phyloP scores from a whole-genome alignment of 1,140 invertebrate species.

The Nephotettix cincticeps region DNA sequence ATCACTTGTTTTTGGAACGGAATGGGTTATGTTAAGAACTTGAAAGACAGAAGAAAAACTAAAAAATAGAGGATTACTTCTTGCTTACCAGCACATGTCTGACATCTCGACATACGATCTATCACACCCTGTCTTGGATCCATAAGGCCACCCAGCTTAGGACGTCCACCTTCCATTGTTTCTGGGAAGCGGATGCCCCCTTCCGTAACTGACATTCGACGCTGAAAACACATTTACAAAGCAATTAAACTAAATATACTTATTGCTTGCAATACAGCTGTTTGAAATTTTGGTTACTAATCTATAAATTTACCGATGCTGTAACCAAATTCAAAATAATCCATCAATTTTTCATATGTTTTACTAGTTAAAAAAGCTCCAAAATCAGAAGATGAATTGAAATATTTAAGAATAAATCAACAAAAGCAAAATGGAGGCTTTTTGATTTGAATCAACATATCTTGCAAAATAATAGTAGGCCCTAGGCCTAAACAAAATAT shows the following conservation, averaged over 20 bases:
- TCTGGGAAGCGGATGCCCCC: slow-evolving; percentile 96
- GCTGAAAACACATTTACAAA: slow-evolving; percentile 58
- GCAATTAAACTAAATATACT: not conserved
- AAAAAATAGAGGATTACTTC: too few relatives aligned
- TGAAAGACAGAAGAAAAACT: too few relatives aligned
- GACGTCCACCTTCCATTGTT: slow-evolving; percentile 96
- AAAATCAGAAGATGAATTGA: not conserved
- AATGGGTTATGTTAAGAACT: too few relatives aligned
- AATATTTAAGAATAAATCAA: not conserved
- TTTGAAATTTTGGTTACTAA: not conserved
- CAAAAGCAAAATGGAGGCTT: too few relatives aligned
- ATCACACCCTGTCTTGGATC: slow-evolving; percentile 98
- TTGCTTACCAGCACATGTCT: slow-evolving; percentile 86
- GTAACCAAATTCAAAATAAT: not conserved
- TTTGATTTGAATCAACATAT: too few relatives aligned
- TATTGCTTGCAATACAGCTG: too few relatives aligned
- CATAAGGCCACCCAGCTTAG: slow-evolving; percentile 97
- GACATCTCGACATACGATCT: slow-evolving; percentile 89
- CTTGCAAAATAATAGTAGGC: too few relatives aligned
- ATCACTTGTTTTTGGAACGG: too few relatives aligned
- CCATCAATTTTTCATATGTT: not conserved
- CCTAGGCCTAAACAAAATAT: too few relatives aligned
- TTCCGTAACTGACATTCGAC: slow-evolving; percentile 96
- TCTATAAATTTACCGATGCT: not conserved
- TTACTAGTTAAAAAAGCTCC: not conserved